Conservation (phyloP, 2,113 vertebrate species). For the Oreotragus oreotragus region DNA sequence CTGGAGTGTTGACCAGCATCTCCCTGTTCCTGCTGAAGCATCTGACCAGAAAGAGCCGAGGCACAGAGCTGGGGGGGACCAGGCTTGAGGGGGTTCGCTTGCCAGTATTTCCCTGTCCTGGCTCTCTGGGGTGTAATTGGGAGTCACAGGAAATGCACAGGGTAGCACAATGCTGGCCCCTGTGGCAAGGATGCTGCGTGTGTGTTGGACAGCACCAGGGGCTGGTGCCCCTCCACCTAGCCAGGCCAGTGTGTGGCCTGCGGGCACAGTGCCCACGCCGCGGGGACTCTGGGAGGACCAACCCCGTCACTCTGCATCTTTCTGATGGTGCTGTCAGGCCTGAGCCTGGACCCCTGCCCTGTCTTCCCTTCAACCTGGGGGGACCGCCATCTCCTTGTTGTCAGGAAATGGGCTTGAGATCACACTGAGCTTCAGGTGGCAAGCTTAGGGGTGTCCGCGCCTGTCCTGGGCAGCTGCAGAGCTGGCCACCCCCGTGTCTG, state of each 20-base stretch:
- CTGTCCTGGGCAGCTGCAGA: background rate
- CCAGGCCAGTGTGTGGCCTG: background rate
- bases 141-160: rapidly evolving
- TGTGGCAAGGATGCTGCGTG: rapidly evolving
- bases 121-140: background rate
- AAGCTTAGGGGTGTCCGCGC: background rate
- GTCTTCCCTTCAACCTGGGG: background rate
- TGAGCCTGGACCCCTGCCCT: too few relatives aligned
- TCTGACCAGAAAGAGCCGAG: background rate
- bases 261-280: rapidly evolving
- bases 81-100: rapidly evolving
- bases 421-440: background rate
- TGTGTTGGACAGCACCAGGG: rapidly evolving
- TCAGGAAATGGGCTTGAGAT: background rate
- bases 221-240: rapidly evolving
- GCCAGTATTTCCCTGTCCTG: rapidly evolving
- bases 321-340: rapidly evolving
- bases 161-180: rapidly evolving
- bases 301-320: rapidly evolving
- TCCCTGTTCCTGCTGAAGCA: background rate
- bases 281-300: background rate
- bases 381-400: background rate
- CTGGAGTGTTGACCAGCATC: background rate
- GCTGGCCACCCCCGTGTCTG: background rate
- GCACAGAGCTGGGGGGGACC: background rate